phyloP scores from a whole-genome alignment of 2,888 invertebrate species.

The Polymixis lichenea region DNA sequence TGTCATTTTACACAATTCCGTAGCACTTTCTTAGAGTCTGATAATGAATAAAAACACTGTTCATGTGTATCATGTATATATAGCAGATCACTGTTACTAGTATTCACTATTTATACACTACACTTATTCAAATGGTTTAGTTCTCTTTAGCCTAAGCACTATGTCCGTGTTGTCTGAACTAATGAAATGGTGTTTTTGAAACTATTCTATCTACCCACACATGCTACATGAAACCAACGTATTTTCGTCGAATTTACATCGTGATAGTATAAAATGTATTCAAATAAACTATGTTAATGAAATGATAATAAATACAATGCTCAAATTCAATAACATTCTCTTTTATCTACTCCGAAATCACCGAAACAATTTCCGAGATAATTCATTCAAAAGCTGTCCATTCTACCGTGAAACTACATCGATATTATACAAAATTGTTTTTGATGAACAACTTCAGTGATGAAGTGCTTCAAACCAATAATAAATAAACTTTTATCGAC shows the following conservation, averaged over 20 bases:
- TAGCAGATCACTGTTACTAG: too few species aligned
- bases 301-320: constrained; percentile 10
- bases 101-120: too few species aligned
- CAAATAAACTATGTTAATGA: constrained; percentile 15
- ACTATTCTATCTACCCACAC: constrained; percentile 5
- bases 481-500: constrained; percentile 71
- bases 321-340: constrained; percentile 20
- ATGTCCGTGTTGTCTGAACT: too few species aligned
- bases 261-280: not conserved
- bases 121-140: too few species aligned
- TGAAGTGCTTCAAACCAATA: constrained; percentile 68
- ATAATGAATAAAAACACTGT: too few species aligned
- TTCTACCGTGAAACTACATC: constrained; percentile 10
- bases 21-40: too few species aligned
- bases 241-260: not conserved
- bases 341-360: constrained; percentile 19
- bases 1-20: too few species aligned
- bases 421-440: constrained; percentile 47
- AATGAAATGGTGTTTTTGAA: constrained; percentile 34
- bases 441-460: constrained; percentile 62
- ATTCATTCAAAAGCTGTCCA: constrained; percentile 26
- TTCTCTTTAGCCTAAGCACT: too few species aligned
- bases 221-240: not conserved
- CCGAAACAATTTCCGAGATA: constrained; percentile 27
- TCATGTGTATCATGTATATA: too few species aligned